Base-by-base conservation (phyloP, 2,888 invertebrate genomes). In the Leucozona laternaria region DNA sequence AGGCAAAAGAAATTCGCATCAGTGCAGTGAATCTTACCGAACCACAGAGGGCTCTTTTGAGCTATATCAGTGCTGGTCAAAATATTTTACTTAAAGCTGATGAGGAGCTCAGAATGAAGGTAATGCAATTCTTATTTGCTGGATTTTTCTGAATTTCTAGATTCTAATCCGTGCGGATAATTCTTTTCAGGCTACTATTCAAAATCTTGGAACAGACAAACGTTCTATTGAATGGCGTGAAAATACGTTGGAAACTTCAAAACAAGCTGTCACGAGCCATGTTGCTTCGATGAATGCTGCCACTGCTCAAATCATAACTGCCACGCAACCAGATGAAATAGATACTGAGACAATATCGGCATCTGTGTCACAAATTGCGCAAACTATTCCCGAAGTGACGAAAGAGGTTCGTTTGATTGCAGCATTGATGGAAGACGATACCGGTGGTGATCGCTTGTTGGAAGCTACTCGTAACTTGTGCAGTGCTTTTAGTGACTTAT, bases 241-340 rank as follows among this genome's bases (percentile, higher is more conserved):
- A 91, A 97, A 97, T 87, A 97, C 97, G 2, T 94, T 98, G 92
- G 99, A 98, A 93, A 97, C 98, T 75, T 97, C 97, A 92, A 97
- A 98, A 92, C 99, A 99, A 93, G 98, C 97, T 89, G 98, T 99
- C 77, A 97, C 97, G 88, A 98, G 98, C 71, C 98, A 99, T 93
- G 96, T 99, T 89, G 99, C 99, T 6, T 99, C 99, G 79, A 99
- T 99, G 98, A 99, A 98, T 93, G 99, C 99, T 0, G 99, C 99
- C 76, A 99, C 99, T 0, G 99, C 99, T 10, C 98, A 99, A 93
- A 97, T 99, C 66, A 97, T 98, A 79, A 98, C 98, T 0, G 98
- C 98, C 0, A 96, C 96, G 3, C 96, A 96, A 93, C 95, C 96
- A 0, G 97, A 98, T 88, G 98, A 98, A 89, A 97, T 98, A 10